Base-by-base conservation (phyloP, 2,113 vertebrate species). In the Gorsachius goisagi region DNA sequence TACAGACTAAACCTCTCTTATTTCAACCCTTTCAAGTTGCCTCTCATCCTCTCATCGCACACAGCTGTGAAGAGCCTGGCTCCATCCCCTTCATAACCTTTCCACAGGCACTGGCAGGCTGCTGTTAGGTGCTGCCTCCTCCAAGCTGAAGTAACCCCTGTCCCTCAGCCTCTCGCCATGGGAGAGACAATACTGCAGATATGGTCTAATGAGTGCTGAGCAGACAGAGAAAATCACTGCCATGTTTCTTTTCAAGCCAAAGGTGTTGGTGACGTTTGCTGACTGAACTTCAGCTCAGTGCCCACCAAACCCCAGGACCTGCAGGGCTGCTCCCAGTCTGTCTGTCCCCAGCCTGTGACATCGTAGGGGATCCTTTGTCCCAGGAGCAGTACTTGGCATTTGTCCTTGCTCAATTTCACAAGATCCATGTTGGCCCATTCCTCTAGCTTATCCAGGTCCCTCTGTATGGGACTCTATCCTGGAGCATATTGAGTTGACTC, bases 31-130 rank as follows among this genome's bases (percentile, higher is more conserved):
- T 59, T 45, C 9, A 58, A 28, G 12, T 56, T 72, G 4, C 6
- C 8, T 80, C 18, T 60, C 8, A 41, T 47, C n/a, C n/a, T 72
- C 4, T n/a, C 15, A 11, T 24, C 0, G 0, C 2, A 11, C 9
- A 33, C 37, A 62, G 6, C n/a, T 62, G 9, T 37, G 41, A 49
- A 66, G 20, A 71, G 5, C 26, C 33, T 49, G 30, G 15, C 20
- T 67, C 15, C 28, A 7, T 9, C 4, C 18, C 15, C 5, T 32
- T 16, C 6, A 32, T 13, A 72, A 28, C 30, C 9, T 52, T 15
- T 6, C 13, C 7, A 9, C 5, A 24, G 26, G 8, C 3, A 7
- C 3, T 44, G 7, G 7, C 1, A 5, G 15, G 17, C 9, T 67
- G 20, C 18, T 79, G 33, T 44, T 45, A 37, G 5, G 9, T 32